Percentiles rank a stretch among this genome's conserved stretches.
phyloP scores from a whole-genome alignment of 2,113 vertebrate species.

The Neotragus pygmaeus region DNA sequence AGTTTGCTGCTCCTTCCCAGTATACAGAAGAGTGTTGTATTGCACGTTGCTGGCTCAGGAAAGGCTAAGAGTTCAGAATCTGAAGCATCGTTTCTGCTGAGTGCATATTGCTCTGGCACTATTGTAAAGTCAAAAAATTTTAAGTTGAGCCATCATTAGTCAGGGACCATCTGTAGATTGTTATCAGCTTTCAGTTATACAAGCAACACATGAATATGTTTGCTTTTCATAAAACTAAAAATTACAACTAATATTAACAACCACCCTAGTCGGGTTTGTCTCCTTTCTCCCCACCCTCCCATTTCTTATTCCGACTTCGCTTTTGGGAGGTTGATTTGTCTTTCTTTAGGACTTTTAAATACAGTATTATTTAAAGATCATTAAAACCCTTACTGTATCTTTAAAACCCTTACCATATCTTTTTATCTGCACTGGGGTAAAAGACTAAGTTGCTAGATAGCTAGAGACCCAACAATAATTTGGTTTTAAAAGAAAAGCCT shows the following conservation, averaged over 20 bases:
- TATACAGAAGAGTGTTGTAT: background rate
- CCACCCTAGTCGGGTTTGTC: background rate
- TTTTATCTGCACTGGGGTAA: background rate
- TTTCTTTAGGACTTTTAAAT: background rate
- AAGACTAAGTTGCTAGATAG: background rate
- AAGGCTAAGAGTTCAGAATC: background rate
- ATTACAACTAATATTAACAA: background rate
- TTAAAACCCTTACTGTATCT: background rate
- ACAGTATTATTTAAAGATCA: background rate
- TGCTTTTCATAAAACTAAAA: background rate
- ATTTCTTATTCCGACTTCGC: background rate
- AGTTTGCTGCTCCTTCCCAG: background rate
- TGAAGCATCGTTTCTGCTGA: background rate
- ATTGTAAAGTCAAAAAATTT: background rate
- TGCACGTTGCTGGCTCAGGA: background rate
- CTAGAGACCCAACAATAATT: background rate
- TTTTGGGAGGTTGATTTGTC: background rate
- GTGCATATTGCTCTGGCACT: background rate
- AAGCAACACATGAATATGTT: background rate
- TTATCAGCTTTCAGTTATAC: background rate
- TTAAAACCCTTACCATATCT: background rate
- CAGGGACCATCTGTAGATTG: background rate
- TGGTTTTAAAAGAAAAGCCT: background rate
- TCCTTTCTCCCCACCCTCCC: accelerated
- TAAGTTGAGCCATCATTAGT: background rate